Evolutionary conservation across 1,140 invertebrate species (phyloP).

Genomic region (Orius insidiosus): DNA sequence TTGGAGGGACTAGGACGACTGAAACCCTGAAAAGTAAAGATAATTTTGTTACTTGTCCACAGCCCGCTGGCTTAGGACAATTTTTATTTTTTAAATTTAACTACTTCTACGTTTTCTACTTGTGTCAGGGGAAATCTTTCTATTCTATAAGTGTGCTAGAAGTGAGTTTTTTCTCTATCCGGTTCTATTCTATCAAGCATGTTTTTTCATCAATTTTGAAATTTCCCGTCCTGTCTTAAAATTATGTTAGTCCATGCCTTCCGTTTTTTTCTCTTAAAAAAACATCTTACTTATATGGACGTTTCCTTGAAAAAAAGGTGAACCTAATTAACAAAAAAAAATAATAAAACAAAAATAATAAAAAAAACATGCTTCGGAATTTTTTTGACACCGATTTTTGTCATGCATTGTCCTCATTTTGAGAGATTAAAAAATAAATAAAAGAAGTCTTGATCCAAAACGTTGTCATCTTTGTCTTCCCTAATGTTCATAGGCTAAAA

Average conservation of each 20-base stretch:
- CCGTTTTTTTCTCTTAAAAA: constrained; percentile 10
- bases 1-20: constrained; percentile 43
- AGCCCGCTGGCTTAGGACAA: no score
- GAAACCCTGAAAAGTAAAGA: constrained; percentile 35
- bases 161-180: no score
- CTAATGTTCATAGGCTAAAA: not conserved
- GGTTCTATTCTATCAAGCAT: no score
- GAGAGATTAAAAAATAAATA: no score
- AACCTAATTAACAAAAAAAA: constrained; percentile 8
- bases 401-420: not conserved
- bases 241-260: no score
- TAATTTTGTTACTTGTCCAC: no score
- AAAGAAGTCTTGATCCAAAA: not conserved
- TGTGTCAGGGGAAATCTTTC: no score
- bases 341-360: constrained; percentile 1
- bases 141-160: no score
- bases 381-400: constrained; percentile 10
- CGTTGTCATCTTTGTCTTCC: constrained; percentile 1
- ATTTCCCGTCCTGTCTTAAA: no score
- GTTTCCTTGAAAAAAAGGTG: constrained; percentile 7
- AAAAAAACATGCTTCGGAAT: not conserved
- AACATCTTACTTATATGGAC: constrained; percentile 8
- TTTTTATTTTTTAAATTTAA: no score
- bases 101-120: no score
- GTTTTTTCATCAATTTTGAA: no score